Evolutionary conservation across 2,797 vertebrate species (phyloP).

Genomic region (Chrosomus eos): DNA sequence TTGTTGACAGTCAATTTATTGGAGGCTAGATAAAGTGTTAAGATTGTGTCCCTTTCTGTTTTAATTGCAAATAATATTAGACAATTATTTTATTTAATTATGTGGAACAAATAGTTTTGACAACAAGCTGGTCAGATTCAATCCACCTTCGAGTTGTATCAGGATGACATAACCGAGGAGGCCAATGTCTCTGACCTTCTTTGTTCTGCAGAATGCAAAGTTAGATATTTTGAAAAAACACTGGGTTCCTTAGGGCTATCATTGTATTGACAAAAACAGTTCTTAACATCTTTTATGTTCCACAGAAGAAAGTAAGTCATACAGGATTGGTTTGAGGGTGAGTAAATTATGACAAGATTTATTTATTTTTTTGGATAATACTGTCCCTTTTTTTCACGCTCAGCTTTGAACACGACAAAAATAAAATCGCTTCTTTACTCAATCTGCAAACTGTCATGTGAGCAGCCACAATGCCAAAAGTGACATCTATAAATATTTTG

Average conservation of each 20-base stretch:
- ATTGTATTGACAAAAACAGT: background rate
- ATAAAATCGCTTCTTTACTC: background rate
- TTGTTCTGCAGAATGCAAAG: background rate
- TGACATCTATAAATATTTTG: background rate
- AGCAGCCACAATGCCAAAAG: background rate
- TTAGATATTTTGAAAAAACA: background rate
- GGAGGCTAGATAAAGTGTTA: slow-evolving; percentile 10
- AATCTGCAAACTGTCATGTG: background rate
- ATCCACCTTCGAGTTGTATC: background rate
- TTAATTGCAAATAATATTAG: slow-evolving; percentile 12
- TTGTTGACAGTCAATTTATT: slow-evolving; percentile 37
- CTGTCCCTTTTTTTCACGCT: background rate
- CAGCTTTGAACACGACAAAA: background rate
- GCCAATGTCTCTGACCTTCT: background rate
- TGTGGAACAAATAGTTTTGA: background rate
- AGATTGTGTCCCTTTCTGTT: background rate
- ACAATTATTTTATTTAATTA: background rate
- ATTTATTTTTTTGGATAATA: background rate
- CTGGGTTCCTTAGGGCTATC: background rate
- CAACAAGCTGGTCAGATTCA: background rate
- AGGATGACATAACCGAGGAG: background rate
- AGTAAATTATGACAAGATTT: background rate
- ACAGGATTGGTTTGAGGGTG: too few relatives aligned
- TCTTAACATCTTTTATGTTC: background rate
- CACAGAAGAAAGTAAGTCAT: background rate